These are phyloP conservation scores for Parus major DNA, from an alignment of 2,113 vertebrate species.

Conservation along the genomic window DNA sequence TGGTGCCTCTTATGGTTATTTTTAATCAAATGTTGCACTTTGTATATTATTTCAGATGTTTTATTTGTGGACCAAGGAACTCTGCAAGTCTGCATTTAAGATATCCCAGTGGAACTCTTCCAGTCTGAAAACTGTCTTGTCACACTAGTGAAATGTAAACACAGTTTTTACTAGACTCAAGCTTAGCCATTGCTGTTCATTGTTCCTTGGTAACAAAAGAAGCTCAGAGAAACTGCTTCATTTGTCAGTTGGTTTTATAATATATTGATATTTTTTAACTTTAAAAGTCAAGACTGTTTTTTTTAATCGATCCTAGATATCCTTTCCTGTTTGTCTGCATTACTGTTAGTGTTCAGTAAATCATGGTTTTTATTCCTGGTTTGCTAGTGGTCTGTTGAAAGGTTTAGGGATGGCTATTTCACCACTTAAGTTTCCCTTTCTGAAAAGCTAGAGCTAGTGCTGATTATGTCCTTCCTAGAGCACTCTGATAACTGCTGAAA, in stretches of 20 bases:
- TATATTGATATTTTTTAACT: background rate
- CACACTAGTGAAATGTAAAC: conserved; percentile 35
- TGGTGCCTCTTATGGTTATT: background rate
- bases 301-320: background rate
- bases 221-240: background rate
- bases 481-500: background rate
- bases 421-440: background rate
- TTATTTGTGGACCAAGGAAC: conserved; percentile 27
- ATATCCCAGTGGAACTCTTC: background rate
- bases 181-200: background rate
- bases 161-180: conserved; percentile 3
- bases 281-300: background rate
- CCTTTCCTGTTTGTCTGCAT: background rate
- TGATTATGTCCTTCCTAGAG: background rate
- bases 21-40: conserved; percentile 23
- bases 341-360: background rate
- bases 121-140: background rate
- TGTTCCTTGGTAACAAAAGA: conserved; percentile 16
- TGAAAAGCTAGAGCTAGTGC: background rate
- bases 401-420: background rate
- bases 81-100: background rate
- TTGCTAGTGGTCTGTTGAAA: background rate
- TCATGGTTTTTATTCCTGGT: background rate
- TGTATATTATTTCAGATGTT: conserved; percentile 31
- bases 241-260: background rate